Percentiles rank a stretch among this genome's conserved stretches.
Evolutionary conservation across 2,113 vertebrate genomes (phyloP).

Genomic region (Ceuthmochares aereus): DNA sequence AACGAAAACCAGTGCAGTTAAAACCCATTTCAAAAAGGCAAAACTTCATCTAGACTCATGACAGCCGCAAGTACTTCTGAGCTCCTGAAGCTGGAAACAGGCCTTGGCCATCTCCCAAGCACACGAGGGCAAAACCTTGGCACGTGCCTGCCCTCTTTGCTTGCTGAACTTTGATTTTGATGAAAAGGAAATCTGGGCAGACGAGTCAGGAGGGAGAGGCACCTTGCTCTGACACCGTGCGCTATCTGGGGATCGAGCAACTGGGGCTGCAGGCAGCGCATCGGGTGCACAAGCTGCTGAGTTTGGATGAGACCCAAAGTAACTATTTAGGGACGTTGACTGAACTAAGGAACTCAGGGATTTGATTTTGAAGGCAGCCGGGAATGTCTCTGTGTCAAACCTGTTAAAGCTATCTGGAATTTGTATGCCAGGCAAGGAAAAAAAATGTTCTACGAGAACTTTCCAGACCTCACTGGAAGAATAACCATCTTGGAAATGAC

Average conservation of each 20-base stretch:
- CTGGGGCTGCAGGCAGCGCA: not conserved
- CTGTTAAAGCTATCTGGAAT: slow-evolving; percentile 67
- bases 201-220: slow-evolving; percentile 28
- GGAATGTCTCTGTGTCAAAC: slow-evolving; percentile 61
- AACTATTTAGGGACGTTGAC: slow-evolving; percentile 58
- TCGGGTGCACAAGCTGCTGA: slow-evolving; percentile 17
- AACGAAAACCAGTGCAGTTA: not conserved
- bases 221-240: not conserved
- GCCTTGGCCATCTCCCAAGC: slow-evolving; percentile 19
- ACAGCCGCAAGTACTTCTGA: not conserved
- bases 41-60: not conserved
- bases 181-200: slow-evolving; percentile 27
- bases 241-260: slow-evolving; percentile 26
- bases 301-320: slow-evolving; percentile 60
- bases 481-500: slow-evolving; percentile 52
- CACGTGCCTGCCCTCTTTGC: not conserved
- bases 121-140: slow-evolving; percentile 46
- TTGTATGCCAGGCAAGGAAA: slow-evolving; percentile 18
- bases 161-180: not conserved
- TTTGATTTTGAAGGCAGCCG: slow-evolving; percentile 61
- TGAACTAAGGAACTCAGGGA: slow-evolving; percentile 44
- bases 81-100: not conserved
- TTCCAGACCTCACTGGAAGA: slow-evolving; percentile 48
- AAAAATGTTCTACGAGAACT: not conserved
- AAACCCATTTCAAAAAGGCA: not conserved